Evolutionary conservation across 2,113 vertebrate genomes (phyloP).

Genomic region (Beaufortia kweichowensis): DNA sequence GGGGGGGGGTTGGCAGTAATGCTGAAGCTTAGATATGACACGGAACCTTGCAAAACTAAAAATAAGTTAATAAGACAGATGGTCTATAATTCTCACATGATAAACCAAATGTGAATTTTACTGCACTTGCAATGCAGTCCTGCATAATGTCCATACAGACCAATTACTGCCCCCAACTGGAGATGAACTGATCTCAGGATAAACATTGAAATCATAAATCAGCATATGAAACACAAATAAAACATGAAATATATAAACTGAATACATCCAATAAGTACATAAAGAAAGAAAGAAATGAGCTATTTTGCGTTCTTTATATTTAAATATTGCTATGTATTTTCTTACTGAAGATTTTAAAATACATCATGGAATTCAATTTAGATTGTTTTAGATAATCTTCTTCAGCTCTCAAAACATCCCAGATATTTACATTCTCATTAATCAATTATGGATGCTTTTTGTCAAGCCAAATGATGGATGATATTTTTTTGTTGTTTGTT

Average conservation of each 20-base stretch:
- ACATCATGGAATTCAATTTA: background rate
- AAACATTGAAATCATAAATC: background rate
- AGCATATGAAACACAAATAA: background rate
- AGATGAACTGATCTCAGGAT: slow-evolving; percentile 36
- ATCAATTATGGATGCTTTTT: slow-evolving; percentile 44
- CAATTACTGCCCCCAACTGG: slow-evolving; percentile 58
- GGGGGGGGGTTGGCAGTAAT: background rate
- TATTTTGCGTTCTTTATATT: background rate
- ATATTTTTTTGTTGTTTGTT: slow-evolving; percentile 37
- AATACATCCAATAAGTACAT: background rate
- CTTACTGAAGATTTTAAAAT: too few species aligned
- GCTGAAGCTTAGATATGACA: background rate
- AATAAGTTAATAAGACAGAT: background rate
- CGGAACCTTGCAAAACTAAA: background rate
- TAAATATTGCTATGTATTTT: too few species aligned
- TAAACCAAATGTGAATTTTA: background rate
- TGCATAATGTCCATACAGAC: slow-evolving; percentile 26
- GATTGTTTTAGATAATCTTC: background rate
- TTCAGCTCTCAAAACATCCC: slow-evolving; percentile 10
- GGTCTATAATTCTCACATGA: background rate
- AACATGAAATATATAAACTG: background rate
- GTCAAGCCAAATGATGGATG: slow-evolving; percentile 24
- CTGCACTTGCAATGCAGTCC: background rate
- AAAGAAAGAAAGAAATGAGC: background rate
- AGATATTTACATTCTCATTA: slow-evolving; percentile 20